Evolutionary conservation across 35 echinoderm and acorn worm species (phyloP).

Genomic region (Ophioderma brevispina): DNA sequence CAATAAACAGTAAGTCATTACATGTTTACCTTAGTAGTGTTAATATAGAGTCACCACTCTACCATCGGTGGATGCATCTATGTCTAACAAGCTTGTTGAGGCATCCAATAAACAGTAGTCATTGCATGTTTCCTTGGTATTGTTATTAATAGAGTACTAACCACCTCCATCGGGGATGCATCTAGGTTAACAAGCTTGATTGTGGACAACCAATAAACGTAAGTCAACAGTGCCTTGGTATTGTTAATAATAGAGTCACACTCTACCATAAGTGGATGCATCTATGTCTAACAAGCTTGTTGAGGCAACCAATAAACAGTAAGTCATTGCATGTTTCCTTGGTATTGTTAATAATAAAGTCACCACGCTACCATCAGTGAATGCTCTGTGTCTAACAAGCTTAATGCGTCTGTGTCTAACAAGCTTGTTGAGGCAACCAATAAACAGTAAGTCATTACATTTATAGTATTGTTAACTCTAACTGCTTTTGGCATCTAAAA

Average conservation of each 20-base stretch:
- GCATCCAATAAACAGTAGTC: neutral
- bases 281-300: no score
- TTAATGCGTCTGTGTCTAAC: conserved; percentile 70
- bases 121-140: conserved; percentile 75
- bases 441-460: neutral
- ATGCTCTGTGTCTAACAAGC: no score
- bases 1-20: no score
- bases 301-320: no score
- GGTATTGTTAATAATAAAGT: neutral
- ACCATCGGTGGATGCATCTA: conserved; percentile 82
- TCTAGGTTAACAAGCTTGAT: conserved; percentile 52
- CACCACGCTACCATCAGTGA: conserved; percentile 89
- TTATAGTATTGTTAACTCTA: no score
- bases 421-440: neutral
- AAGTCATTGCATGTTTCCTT: no score
- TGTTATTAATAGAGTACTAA: conserved; percentile 89
- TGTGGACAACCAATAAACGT: neutral
- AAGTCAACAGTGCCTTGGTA: neutral
- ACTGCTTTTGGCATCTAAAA: no score
- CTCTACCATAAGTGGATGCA: no score
- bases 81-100: conserved; percentile 37
- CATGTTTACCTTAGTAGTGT: no score
- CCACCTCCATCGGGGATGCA: conserved; percentile 83
- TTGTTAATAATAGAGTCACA: no score
- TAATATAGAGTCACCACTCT: conserved; percentile 65